Percentiles rank a stretch among this genome's conserved stretches.
These are phyloP conservation scores for Panzeria rudis DNA, from an alignment of 2,888 invertebrate species.

Conservation along the genomic window DNA sequence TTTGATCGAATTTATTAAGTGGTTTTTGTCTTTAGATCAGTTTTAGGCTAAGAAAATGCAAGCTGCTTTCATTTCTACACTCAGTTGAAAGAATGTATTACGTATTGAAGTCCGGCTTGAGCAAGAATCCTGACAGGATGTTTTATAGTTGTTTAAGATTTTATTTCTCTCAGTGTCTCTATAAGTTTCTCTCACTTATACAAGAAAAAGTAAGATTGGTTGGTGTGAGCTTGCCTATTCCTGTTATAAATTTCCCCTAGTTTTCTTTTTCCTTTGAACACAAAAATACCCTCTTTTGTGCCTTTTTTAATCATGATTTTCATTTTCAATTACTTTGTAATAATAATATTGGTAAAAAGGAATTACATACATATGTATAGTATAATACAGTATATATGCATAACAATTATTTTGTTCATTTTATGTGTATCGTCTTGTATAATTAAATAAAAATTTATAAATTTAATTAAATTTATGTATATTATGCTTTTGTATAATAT, in stretches of 20 bases:
- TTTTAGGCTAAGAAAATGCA: not conserved
- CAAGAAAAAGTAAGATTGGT: not conserved
- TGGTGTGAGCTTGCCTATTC: not conserved
- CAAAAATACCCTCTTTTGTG: not conserved
- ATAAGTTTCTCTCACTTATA: not conserved
- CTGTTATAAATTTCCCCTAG: not conserved
- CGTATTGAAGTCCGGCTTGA: not conserved
- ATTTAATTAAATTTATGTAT: conserved; percentile 50
- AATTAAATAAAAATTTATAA: conserved; percentile 59
- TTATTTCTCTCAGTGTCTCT: not conserved
- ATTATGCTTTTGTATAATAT: conserved; percentile 57
- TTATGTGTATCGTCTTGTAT: conserved; percentile 59
- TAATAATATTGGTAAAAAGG: conserved; percentile 59
- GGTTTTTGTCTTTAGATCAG: not conserved
- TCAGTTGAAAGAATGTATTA: not conserved
- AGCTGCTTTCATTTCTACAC: not conserved
- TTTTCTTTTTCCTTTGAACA: not conserved
- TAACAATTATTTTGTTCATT: conserved; percentile 63
- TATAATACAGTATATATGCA: conserved; percentile 68
- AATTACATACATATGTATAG: conserved; percentile 68
- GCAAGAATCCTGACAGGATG: not conserved
- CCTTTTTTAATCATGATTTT: not conserved
- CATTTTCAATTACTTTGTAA: not conserved
- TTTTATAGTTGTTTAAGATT: not conserved
- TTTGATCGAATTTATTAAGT: not conserved